These are phyloP conservation scores for Drosophila austrosaltans DNA, from an alignment of 2,888 invertebrate species.

Conservation along the genomic window DNA sequence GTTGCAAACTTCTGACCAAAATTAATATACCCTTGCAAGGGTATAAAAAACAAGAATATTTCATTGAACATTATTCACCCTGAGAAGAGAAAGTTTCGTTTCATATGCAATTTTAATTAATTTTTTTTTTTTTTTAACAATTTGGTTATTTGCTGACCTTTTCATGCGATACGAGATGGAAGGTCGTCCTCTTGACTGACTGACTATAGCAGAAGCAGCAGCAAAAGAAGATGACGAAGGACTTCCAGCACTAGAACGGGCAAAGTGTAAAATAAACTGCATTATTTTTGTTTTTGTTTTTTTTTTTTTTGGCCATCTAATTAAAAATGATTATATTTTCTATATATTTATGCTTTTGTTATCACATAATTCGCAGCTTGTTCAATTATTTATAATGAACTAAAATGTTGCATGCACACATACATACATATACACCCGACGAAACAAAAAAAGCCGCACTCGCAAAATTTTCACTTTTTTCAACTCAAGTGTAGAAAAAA, in stretches of 20 bases:
- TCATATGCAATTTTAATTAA: background rate
- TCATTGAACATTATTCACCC: background rate
- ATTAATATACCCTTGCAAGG: too few species aligned
- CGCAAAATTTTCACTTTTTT: too few species aligned
- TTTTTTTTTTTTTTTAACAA: background rate
- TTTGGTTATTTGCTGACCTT: background rate
- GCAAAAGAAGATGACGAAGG: background rate
- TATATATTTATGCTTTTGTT: background rate
- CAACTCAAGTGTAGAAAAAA: too few species aligned
- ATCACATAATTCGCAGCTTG: constrained; percentile 6
- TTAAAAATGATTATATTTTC: constrained; percentile 1
- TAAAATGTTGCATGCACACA: background rate
- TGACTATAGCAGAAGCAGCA: too few species aligned
- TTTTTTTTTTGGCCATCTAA: background rate
- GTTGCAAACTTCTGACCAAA: too few species aligned
- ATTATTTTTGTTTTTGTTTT: constrained; percentile 1
- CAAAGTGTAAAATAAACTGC: background rate
- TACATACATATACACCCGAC: background rate
- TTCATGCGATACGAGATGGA: background rate
- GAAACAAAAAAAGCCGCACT: too few species aligned
- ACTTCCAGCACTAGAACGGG: background rate
- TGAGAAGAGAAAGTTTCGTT: background rate
- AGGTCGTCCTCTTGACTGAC: background rate
- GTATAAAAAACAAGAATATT: background rate
- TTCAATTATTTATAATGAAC: constrained; percentile 11